A percentile compares a stretch with the other conserved stretches of the same genome.
Evolutionary conservation across 2,888 invertebrate species (phyloP).

Genomic region (Parnassius mnemosyne): DNA sequence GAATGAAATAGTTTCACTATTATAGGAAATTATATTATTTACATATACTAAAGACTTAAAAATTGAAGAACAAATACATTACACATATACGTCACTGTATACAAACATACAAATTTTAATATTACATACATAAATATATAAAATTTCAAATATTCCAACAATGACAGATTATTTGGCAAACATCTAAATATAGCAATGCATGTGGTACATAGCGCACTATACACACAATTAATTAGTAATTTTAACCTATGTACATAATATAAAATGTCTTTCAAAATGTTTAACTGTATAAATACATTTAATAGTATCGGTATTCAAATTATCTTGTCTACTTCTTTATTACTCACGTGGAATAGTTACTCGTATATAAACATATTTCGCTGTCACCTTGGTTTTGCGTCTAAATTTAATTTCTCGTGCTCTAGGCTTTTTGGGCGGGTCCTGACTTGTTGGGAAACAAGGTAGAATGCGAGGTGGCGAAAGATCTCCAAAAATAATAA

Average conservation of each 20-base stretch:
- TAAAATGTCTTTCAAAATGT: constrained; percentile 9
- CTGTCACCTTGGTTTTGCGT: background rate
- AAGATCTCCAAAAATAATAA: too few species aligned
- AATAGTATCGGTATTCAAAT: constrained; percentile 5
- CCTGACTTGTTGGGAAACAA: too few species aligned
- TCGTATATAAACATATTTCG: background rate
- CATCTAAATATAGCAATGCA: background rate
- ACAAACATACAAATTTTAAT: constrained; percentile 11
- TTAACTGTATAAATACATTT: constrained; percentile 2
- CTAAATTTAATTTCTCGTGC: background rate
- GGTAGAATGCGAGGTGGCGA: too few species aligned
- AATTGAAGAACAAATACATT: background rate
- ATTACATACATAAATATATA: background rate
- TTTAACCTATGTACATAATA: background rate
- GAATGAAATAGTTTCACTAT: too few species aligned
- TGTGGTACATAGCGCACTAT: background rate
- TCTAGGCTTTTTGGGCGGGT: too few species aligned
- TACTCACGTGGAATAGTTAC: background rate
- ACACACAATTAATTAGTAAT: background rate
- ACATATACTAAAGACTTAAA: background rate
- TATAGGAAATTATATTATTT: background rate
- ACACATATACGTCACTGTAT: background rate
- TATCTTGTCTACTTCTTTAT: background rate
- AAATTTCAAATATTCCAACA: background rate
- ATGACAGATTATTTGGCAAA: constrained; percentile 1